Evolutionary conservation across 2,113 vertebrate species (phyloP).

Genomic region (Engystomops pustulosus): DNA sequence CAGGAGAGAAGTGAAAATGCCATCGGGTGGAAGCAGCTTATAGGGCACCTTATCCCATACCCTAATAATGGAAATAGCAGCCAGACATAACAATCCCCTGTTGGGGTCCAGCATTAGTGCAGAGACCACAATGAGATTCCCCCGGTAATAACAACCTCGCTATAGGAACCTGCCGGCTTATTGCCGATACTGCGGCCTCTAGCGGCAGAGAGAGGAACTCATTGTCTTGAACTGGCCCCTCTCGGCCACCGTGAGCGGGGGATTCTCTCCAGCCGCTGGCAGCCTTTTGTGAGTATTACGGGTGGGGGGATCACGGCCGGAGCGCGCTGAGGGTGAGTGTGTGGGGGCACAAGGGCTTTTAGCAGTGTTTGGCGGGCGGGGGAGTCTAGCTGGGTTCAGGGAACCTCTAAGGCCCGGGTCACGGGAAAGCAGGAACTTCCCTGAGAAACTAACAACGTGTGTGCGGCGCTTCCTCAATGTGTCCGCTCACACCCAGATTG

Average conservation of each 20-base stretch:
- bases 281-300: not conserved
- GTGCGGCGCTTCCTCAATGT: constrained; percentile 16
- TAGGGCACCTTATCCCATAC: too few relatives aligned
- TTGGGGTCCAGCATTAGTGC: too few relatives aligned
- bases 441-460: constrained; percentile 37
- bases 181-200: not conserved
- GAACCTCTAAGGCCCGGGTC: not conserved
- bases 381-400: not conserved
- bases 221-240: not conserved
- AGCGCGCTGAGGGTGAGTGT: not conserved
- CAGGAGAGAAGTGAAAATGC: too few relatives aligned
- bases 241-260: constrained; percentile 24
- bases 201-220: not conserved
- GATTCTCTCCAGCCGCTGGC: not conserved
- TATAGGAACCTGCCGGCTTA: too few relatives aligned
- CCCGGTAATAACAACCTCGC: too few relatives aligned
- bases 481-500: not conserved
- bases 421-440: not conserved
- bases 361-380: too few relatives aligned
- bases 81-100: too few relatives aligned
- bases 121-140: too few relatives aligned
- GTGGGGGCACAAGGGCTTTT: not conserved
- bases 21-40: too few relatives aligned
- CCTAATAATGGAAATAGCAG: too few relatives aligned
- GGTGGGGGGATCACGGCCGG: not conserved